Evolutionary conservation across 2,888 invertebrate genomes (phyloP).

Genomic region (Venustoraphidia nigricollis): DNA sequence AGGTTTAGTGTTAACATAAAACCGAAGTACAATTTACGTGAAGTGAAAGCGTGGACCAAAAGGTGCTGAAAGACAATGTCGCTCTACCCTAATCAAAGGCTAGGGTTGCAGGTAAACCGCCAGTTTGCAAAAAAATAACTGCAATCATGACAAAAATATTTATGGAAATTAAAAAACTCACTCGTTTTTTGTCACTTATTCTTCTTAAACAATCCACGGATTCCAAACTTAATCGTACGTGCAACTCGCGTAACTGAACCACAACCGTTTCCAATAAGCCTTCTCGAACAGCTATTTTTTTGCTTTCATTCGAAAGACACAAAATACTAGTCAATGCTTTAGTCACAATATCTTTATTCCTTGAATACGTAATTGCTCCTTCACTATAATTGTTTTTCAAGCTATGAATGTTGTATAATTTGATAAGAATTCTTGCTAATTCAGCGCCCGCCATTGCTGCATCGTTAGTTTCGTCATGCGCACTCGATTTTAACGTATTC

Average conservation of each 20-base stretch:
- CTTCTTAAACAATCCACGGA: slow-evolving; percentile 28
- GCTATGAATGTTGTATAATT: slow-evolving; percentile 28
- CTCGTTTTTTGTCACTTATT: slow-evolving; percentile 27
- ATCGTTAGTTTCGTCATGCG: neutral
- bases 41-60: too few species aligned
- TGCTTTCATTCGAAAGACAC: slow-evolving; percentile 30
- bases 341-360: slow-evolving; percentile 26
- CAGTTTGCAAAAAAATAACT: too few species aligned
- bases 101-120: too few species aligned
- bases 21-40: too few species aligned
- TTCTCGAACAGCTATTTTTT: slow-evolving; percentile 26
- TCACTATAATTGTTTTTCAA: slow-evolving; percentile 20
- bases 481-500: neutral
- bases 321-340: slow-evolving; percentile 29
- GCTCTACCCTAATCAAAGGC: too few species aligned
- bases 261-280: slow-evolving; percentile 25
- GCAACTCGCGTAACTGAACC: slow-evolving; percentile 29
- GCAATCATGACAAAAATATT: too few species aligned
- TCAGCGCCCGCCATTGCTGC: slow-evolving; percentile 24
- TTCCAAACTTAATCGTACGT: slow-evolving; percentile 31
- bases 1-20: too few species aligned
- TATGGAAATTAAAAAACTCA: slow-evolving; percentile 9
- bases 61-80: too few species aligned
- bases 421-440: slow-evolving; percentile 29
- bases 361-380: slow-evolving; percentile 10